Evolutionary conservation across 2,888 invertebrate species (phyloP), one percentile per base, ranked within the genome.

Genomic region (Macaria notata): DNA sequence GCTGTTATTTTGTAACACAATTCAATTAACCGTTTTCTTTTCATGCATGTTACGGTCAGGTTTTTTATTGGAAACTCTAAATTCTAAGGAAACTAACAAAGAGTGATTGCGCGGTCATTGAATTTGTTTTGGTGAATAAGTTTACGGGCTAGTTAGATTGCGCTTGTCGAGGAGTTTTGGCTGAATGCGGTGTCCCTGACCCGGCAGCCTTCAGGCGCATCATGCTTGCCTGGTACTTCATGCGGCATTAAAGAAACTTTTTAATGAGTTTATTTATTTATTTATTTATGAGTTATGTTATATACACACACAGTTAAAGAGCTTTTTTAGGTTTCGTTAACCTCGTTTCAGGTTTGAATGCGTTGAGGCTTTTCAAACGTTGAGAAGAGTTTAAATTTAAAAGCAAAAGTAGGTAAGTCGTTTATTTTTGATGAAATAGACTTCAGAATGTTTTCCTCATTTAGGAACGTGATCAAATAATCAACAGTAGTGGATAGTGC

Each of bases 111-210:
- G 52, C 46, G 46, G 53, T 43, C 53, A 59, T 49, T 60, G 54
- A 54, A 59, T 59, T 54, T 55, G 63, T 54, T 51, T 46, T 49
- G 49, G 43, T 19, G 19, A 19, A 19, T 19, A 19, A 43, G 53
- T 51, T 43, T 41, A 41, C 38, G 30, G 38, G 39, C 41, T 44
- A 4, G n/a, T 45, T 47, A 45, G 31, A 36, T 46, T 58, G 56
- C 33, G 56, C 31, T 48, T 38, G 55, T 48, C 54, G 52, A 47
- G 52, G 68, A 71, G 69, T 72, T 78, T 77, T 79, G 76, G 76
- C 71, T 66, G 69, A 70, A 75, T 78, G 81, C 81, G 66, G 77
- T 75, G 79, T 76, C 83, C 82, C 67, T 82, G 83, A 81, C 83
- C 81, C 57, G 70, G 62, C 64, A 69, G 65, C 58, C 73, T 73